Base-by-base conservation (phyloP, 2,113 vertebrate species). In the Cisticola juncidis region DNA sequence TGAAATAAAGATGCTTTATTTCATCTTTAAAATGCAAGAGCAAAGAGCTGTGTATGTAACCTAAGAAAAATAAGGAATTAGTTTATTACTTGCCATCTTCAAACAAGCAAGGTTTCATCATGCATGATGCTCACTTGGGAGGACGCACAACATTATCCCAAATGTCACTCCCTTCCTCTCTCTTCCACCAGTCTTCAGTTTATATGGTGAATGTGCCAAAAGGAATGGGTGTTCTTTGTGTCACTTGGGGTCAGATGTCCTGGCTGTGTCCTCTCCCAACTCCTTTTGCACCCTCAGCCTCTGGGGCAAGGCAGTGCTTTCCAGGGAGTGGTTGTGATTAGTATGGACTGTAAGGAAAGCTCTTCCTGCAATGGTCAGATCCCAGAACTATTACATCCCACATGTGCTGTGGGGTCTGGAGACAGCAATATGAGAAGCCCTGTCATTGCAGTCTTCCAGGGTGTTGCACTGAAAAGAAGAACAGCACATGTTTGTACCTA, bases 111-210 rank as follows among this genome's bases (percentile, higher is more conserved):
- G 15, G 8, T 2, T 69, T 87, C 36, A 9, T 53, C 11, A 7
- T 29, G 3, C 2, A 1, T 18, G 26, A 18, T 11, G 7, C 10
- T 44, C 72, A 10, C 22, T 28, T 20, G 21, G 42, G 9, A 47
- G 48, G 44, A 58, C 1, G 62, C 22, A 33, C 26, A 8, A 6
- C 29, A 17, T 2, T 20, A 77, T 3, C 5, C 4, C 1, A 4
- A 42, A 51, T 1, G 1, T 31, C 50, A 11, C 1, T 3, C 11
- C 0, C 0, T 56, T 65, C 31, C 21, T 54, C 28, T 7, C 8
- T 31, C 31, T 57, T 70, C 12, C 17, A 28, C 12, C 28, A 20
- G 16, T 15, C 45, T 50, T 20, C 28, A 56, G 35, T 18, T 66
- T 35, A 23, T 13, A 11, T 24, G 12, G 10, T 11, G 7, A 51